These are phyloP conservation scores for Galaxea fascicularis DNA, from an alignment of 92 coral and sea anemone genomes.

Conservation along the genomic window DNA sequence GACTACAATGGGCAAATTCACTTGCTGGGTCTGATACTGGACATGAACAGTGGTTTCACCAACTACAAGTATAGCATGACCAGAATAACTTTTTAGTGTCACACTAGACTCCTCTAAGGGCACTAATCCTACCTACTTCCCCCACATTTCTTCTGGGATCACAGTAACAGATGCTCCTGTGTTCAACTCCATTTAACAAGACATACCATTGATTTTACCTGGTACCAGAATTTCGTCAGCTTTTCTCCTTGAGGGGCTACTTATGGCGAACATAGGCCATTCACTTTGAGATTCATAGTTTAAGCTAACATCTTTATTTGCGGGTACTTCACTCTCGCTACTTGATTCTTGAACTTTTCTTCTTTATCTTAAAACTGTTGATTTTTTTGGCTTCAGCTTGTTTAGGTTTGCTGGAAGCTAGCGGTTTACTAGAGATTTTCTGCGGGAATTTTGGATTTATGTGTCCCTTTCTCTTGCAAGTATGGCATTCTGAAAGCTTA, in stretches of 20 bases:
- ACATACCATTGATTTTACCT: slow-evolving; percentile 21
- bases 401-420: too few species aligned
- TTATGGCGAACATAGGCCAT: slow-evolving; percentile 52
- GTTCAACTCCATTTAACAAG: slow-evolving; percentile 21
- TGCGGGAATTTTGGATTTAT: too few species aligned
- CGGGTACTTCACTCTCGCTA: not conserved
- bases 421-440: too few species aligned
- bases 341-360: not conserved
- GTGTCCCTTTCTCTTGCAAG: too few species aligned
- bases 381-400: not conserved
- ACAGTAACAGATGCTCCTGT: slow-evolving; percentile 62
- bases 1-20: slow-evolving; percentile 37
- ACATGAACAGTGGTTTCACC: too few species aligned
- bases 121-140: slow-evolving; percentile 2
- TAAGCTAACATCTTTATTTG: too few species aligned
- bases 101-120: slow-evolving; percentile 53
- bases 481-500: too few species aligned
- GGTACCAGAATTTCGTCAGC: slow-evolving; percentile 33
- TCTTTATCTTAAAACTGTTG: not conserved
- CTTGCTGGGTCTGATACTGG: slow-evolving; percentile 61
- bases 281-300: too few species aligned
- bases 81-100: slow-evolving; percentile 48
- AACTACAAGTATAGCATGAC: too few species aligned
- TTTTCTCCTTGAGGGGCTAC: slow-evolving; percentile 6
- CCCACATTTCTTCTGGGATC: slow-evolving; percentile 38